Base-by-base conservation (phyloP, 2,113 vertebrate species). In the Alectura lathami region DNA sequence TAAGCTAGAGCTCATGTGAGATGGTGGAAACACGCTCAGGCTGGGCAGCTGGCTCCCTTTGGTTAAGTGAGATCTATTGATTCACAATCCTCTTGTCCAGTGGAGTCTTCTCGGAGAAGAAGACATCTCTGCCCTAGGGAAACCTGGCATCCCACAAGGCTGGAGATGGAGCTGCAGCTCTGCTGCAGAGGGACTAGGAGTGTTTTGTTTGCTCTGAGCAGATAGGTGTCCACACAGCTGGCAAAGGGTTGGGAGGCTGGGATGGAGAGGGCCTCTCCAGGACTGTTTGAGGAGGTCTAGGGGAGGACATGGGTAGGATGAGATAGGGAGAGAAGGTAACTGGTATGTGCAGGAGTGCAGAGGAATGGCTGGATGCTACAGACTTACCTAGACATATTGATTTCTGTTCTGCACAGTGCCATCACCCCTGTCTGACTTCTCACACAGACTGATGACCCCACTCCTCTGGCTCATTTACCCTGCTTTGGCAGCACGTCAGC, bases 341-440 rank as follows among this genome's bases (percentile, higher is more conserved):
- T 68, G n/a, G 24, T 53, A 40, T 2, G 0, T 0, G 0, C 73
- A 53, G 64, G 68, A 67, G 20, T n/a, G 42, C 73, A 78, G 64
- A 50, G 48, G 57, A 91, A 29, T 2, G 2, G 17, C 67, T 84
- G 68, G 14, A 51, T 83, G 27, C 38, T 54, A 48, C 54, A 64
- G 50, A 91, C 13, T 54, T 87, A 27, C 62, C 11, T 42, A 81
- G 56, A 53, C 29, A 10, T 57, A 76, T 0, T 83, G 72, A 83
- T 90, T 90, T 86, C 51, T 81, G 56, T 63, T 93, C n/a, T 86
- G 68, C 62, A 43, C 11, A 63, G 50, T 62, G 62, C 50, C 11
- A 13, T 66, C 48, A 68, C 68, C 27, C 11, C 67, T 48, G 50
- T 51, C 50, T 84, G 87, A 51, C 59, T 70, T 43, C 51, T 82